phyloP scores from a whole-genome alignment of 2,888 invertebrate genomes.

The Xestoiulus laeticollis region DNA sequence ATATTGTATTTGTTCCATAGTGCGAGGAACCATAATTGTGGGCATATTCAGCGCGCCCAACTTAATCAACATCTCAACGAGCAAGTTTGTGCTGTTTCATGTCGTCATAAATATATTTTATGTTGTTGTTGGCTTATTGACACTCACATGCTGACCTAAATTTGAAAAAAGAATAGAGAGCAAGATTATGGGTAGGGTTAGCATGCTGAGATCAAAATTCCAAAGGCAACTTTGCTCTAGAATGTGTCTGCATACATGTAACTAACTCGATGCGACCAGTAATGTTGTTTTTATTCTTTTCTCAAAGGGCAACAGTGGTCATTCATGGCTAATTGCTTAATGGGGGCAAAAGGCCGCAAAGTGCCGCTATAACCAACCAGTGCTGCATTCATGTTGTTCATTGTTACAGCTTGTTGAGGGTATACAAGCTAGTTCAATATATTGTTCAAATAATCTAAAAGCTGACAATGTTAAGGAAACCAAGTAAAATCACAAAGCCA shows the following conservation, averaged over 20 bases:
- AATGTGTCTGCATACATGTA: no score
- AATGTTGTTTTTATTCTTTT: background rate
- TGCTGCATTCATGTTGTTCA: no score
- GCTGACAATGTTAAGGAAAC: background rate
- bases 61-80: constrained; percentile 33
- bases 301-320: background rate
- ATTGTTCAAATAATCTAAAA: background rate
- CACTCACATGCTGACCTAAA: background rate
- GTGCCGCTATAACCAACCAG: background rate
- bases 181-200: background rate
- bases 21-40: background rate
- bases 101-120: constrained; percentile 13
- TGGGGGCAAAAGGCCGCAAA: background rate
- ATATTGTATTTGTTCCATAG: background rate
- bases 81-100: constrained; percentile 13
- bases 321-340: background rate
- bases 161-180: background rate
- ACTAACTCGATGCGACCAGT: background rate
- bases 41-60: constrained; percentile 1
- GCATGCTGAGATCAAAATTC: background rate
- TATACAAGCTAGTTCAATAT: background rate
- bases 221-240: background rate
- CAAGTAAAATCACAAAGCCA: background rate
- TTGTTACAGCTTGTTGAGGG: background rate
- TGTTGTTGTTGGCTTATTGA: background rate